Evolutionary conservation across 2,888 invertebrate species (phyloP).

Genomic region (Ormia ochracea): DNA sequence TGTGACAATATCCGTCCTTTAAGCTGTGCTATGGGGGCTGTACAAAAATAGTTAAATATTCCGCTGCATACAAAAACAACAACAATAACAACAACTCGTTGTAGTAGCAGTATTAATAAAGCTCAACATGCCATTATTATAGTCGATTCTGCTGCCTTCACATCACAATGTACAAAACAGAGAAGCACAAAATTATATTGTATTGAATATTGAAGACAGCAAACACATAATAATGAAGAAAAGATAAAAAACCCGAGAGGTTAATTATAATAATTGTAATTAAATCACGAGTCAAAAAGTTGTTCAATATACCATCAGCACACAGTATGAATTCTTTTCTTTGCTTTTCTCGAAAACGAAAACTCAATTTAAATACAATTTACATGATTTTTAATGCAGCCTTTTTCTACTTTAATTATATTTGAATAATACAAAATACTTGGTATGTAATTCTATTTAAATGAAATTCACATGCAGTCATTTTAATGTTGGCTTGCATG

Average conservation of each 20-base stretch:
- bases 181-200: neutral
- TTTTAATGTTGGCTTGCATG: neutral
- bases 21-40: slow-evolving; percentile 30
- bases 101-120: slow-evolving; percentile 47
- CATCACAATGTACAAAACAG: slow-evolving; percentile 1
- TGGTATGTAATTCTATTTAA: slow-evolving; percentile 4
- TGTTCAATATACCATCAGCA: neutral
- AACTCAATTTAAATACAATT: slow-evolving; percentile 19
- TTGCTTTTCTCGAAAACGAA: neutral
- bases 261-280: slow-evolving; percentile 58
- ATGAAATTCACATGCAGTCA: slow-evolving; percentile 1
- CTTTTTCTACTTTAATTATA: neutral
- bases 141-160: slow-evolving; percentile 37
- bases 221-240: slow-evolving; percentile 11
- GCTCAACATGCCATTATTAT: slow-evolving; percentile 43
- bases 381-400: neutral
- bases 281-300: slow-evolving; percentile 45
- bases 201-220: slow-evolving; percentile 19
- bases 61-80: neutral
- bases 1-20: slow-evolving; percentile 49
- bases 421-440: neutral
- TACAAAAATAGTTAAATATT: slow-evolving; percentile 27
- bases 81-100: slow-evolving; percentile 11
- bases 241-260: slow-evolving; percentile 23
- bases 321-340: too few relatives aligned